phyloP scores from a whole-genome alignment of 2,113 vertebrate genomes.

The Desmodus rotundus region DNA sequence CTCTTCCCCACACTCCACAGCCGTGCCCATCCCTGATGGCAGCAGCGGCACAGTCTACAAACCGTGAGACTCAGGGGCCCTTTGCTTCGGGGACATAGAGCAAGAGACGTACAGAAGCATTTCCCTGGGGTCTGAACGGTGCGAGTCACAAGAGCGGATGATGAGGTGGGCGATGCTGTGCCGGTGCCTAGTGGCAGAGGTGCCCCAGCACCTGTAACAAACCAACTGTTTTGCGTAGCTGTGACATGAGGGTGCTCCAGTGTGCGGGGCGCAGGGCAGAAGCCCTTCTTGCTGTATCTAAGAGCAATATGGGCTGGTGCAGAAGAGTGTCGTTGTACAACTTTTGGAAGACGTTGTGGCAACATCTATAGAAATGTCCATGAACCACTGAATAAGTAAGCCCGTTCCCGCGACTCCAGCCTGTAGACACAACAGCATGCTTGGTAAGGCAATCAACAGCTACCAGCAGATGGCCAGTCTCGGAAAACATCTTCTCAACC shows the following conservation, averaged over 20 bases:
- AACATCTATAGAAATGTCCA: background rate
- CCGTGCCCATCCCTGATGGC: background rate
- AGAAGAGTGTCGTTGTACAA: background rate
- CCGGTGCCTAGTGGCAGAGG: background rate
- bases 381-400: background rate
- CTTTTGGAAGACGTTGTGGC: background rate
- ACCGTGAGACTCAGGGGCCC: background rate
- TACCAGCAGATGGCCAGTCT: too few species aligned
- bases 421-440: background rate
- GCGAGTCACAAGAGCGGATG: background rate
- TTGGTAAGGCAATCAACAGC: background rate
- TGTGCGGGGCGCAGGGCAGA: background rate
- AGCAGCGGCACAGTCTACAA: background rate
- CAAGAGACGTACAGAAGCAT: background rate
- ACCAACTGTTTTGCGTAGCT: background rate
- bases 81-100: background rate
- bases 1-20: background rate
- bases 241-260: background rate
- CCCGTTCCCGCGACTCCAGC: background rate
- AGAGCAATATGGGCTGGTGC: background rate
- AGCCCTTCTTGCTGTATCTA: background rate
- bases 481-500: background rate
- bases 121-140: background rate
- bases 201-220: background rate
- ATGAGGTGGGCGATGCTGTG: background rate